These are phyloP conservation scores for Phanerotoma sp. DNA, from an alignment of 2,888 invertebrate genomes.

Conservation along the genomic window DNA sequence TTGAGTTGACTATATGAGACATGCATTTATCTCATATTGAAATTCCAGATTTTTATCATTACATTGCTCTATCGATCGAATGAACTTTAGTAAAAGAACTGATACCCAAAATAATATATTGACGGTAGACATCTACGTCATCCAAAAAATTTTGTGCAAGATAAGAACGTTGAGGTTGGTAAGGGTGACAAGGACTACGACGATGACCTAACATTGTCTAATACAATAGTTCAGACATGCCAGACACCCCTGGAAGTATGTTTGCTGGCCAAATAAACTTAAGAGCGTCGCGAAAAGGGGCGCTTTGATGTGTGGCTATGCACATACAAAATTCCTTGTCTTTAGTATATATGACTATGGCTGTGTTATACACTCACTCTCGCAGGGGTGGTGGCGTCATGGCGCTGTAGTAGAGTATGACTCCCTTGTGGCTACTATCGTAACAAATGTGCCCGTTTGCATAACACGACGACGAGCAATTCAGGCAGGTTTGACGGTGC, in stretches of 20 bases:
- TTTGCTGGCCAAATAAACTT: conserved; percentile 32
- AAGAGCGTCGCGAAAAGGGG: conserved; percentile 16
- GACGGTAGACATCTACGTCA: neutral
- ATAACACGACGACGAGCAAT: conserved; percentile 58
- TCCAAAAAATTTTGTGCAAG: conserved; percentile 2
- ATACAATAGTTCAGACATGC: conserved; percentile 33
- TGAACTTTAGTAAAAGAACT: too few species aligned
- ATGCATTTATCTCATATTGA: too few species aligned
- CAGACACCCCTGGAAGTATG: conserved; percentile 26
- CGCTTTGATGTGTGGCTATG: conserved; percentile 13
- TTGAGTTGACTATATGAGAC: too few species aligned
- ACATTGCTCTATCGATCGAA: too few species aligned
- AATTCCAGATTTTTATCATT: too few species aligned
- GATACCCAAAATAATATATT: too few species aligned
- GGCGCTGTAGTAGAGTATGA: conserved; percentile 46
- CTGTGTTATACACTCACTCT: conserved; percentile 12
- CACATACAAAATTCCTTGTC: conserved; percentile 1
- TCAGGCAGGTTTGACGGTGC: conserved; percentile 58
- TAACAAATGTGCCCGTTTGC: conserved; percentile 58
- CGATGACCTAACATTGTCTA: too few species aligned
- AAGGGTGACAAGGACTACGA: conserved; percentile 30
- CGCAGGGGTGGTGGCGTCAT: conserved; percentile 35
- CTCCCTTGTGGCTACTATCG: conserved; percentile 54
- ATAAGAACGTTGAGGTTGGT: conserved; percentile 33
- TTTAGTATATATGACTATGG: conserved; percentile 2